Percentiles rank a stretch among this genome's conserved stretches.
Evolutionary conservation across 2,888 invertebrate species (phyloP).

Genomic region (Folsomia candida): DNA sequence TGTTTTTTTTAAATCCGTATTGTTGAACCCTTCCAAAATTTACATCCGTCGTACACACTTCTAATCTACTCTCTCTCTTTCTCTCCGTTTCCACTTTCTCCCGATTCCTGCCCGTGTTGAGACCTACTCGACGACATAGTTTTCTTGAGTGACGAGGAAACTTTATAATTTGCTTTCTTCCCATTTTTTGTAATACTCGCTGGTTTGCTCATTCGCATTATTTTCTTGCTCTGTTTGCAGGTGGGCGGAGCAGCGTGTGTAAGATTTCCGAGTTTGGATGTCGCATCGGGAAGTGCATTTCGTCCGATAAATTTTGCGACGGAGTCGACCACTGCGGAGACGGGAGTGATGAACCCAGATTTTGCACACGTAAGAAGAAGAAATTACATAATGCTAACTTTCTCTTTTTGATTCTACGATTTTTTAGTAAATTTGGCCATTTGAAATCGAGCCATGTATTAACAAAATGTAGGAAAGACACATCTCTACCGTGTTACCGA

Average conservation of each 20-base stretch:
- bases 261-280: constrained; percentile 69
- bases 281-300: constrained; percentile 69
- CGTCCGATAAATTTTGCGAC: constrained; percentile 75
- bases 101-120: too few species aligned
- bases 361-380: constrained; percentile 71
- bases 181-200: not conserved
- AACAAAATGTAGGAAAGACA: too few species aligned
- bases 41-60: too few species aligned
- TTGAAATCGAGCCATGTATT: not conserved
- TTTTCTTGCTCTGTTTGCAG: not conserved
- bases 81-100: too few species aligned
- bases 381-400: too few species aligned
- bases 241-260: constrained; percentile 59
- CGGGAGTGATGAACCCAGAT: constrained; percentile 70
- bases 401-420: not conserved
- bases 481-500: too few species aligned
- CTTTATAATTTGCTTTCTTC: not conserved
- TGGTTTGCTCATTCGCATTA: not conserved
- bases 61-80: too few species aligned
- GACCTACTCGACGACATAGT: too few species aligned
- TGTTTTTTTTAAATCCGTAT: too few species aligned
- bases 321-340: constrained; percentile 77
- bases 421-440: not conserved
- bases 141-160: not conserved
- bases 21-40: too few species aligned